phyloP scores from a whole-genome alignment of 2,797 vertebrate species.

The Onychomys leucogaster region DNA sequence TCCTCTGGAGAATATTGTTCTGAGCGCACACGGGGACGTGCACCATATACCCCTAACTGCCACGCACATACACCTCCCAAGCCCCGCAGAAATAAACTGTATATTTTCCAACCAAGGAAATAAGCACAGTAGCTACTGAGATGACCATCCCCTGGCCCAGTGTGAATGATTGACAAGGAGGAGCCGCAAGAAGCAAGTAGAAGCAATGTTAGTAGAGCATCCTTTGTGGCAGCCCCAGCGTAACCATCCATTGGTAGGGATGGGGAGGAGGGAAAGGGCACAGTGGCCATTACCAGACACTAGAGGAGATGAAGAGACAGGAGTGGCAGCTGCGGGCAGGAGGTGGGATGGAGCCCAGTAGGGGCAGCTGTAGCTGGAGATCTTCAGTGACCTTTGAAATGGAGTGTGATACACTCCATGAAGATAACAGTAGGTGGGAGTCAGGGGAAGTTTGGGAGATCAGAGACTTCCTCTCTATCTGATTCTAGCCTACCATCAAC shows the following conservation, averaged over 20 bases:
- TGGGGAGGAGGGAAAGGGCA: not conserved
- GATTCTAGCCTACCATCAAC: not conserved
- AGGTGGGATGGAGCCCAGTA: not conserved
- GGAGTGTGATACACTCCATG: not conserved
- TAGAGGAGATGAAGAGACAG: not conserved
- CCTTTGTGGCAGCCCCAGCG: not conserved
- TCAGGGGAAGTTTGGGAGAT: not conserved
- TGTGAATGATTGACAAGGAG: too few species aligned
- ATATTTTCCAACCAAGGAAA: fast-evolving
- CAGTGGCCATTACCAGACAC: not conserved
- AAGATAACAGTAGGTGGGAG: not conserved
- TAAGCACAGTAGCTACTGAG: fast-evolving
- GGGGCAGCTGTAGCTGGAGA: not conserved
- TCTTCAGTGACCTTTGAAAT: not conserved
- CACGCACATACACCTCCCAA: not conserved
- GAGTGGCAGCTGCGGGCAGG: not conserved
- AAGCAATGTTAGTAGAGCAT: too few species aligned
- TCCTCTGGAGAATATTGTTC: too few species aligned
- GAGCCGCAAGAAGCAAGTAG: not conserved
- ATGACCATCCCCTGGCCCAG: not conserved
- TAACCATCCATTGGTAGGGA: not conserved
- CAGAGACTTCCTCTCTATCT: not conserved
- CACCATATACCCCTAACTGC: not conserved
- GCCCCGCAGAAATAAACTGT: not conserved
- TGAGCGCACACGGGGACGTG: not conserved